Evolutionary conservation across 1,140 invertebrate genomes (phyloP), one percentile per base, ranked within the genome.

Genomic region (Meteorus sp.): DNA sequence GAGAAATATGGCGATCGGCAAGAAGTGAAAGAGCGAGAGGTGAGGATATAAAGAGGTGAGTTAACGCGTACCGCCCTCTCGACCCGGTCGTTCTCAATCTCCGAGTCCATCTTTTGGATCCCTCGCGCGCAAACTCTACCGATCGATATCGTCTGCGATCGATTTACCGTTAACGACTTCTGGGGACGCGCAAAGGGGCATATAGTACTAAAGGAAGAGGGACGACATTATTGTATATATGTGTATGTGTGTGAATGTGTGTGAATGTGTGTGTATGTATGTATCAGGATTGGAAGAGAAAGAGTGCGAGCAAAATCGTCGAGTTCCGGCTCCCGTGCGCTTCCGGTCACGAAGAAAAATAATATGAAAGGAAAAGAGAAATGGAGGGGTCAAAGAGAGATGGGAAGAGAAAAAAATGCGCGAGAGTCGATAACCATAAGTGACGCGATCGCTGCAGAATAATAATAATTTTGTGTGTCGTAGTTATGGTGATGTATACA

Each of bases 301-400:
- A 61, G 31, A 39, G 57, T 17, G 50, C 25, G 67, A 66, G 67
- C 68, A 68, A 78, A 77, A 77, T 76, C 73, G 76, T 17, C 51
- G 51, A 60, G 58, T 60, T 60, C 61, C 69, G 64, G 68, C 71
- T 77, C 75, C 76, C 75, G 70, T 67, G 52, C 66, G 69, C 70
- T 78, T 77, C 76, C 75, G 76, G 75, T 78, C 76, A 78, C 74
- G 75, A 77, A 51, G 33, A 52, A 53, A 9, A 9, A 50, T 17
- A 13, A 19, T 19, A 27, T 31, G 9, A 27, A 37, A 22, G 7
- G 37, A 52, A 37, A 52, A 37, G 9, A 31, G 33, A 50, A 20
- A 31, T 17, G 19, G 19, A 5, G 19, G 11, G 17, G 17, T n/a
- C n/a, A 27, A 48, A 7, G n/a, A 22, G 27, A 48, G 27, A 9